Base-by-base conservation (phyloP, 2,113 vertebrate genomes). In the Clinocottus analis region DNA sequence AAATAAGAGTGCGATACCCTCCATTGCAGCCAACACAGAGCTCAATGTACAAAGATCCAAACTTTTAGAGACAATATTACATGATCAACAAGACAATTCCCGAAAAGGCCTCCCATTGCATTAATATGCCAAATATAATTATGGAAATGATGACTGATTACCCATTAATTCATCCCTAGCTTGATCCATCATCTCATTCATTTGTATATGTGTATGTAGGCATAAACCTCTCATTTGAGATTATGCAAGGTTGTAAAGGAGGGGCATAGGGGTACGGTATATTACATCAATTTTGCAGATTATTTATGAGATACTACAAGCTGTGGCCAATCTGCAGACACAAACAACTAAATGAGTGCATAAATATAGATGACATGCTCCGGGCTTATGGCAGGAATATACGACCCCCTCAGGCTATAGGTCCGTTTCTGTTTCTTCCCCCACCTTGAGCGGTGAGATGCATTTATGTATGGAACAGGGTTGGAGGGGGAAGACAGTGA, bases 301-400 rank as follows among this genome's bases (percentile, higher is more conserved):
- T 80, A 87, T 88, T 92, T 85, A 80, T 80, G 88, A 77, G 75
- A 67, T 76, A 23, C 71, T 47, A 62, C 84, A 86, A 84, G 49
- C 77, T 84, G 74, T 69, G 72, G 76, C 78, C 77, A 83, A 80
- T 89, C 79, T 87, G 75, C 69, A 78, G 79, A 90, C 75, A 88
- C 83, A 88, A 90, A 91, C 87, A 85, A 58, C 77, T 87, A 86
- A 91, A 91, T 89, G 83, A 90, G 87, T 43, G 70, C 82, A 91
- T 92, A 82, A 92, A 92, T 91, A 92, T 91, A 89, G 69, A 92
- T 87, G 81, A 78, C 80, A 87, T 77, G 79, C 86, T 88, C 47
- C 59, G 76, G 89, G 90, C 89, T 90, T 60, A 68, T 72, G 77
- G 83, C 68, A 83, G 61, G 66, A 82, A 90, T 92, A 85, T 91